Base-by-base conservation (phyloP, 2,888 invertebrate species). In the Agrotis ipsilon region DNA sequence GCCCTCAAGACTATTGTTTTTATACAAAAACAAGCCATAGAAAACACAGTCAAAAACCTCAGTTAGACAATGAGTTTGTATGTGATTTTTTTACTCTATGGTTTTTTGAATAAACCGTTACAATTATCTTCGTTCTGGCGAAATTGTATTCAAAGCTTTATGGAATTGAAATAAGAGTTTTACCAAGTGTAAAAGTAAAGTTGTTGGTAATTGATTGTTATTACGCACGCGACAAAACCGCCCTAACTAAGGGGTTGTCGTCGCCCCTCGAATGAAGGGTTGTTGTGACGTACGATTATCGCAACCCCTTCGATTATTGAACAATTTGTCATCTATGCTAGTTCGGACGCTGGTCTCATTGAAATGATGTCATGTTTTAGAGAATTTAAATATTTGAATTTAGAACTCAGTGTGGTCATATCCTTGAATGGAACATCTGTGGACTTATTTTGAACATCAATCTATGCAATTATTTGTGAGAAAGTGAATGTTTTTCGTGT, bases 281-380 rank as follows among this genome's bases (percentile, higher is more conserved):
- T 88, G 83, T 88, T 91, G 89, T 91, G 84, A 89, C 87, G 82
- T 81, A 82, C 84, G 85, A 84, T 79, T 70, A 89, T 88, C 84
- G 72, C 89, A 85, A 90, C 94, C 94, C 94, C 89, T 87, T 90
- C 89, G 85, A 94, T 93, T 90, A 92, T 88, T 85, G 79, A 81
- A 89, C 90, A 87, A 92, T 92, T 92, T 92, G 90, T 91, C 91
- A 89, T 86, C 85, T 78, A 79, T 83, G 75, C 77, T 78, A 78
- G 74, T 79, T 85, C 72, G 79, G 66, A 72, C 82, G 68, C 52
- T 76, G 80, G 72, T 78, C 75, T 80, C 80, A 75, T 78, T 67
- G 68, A 64, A 54, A 77, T 72, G 80, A 66, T 55, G 54, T 73
- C 64, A 61, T 68, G 43, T 68, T 83, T 61, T 49, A 46, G 43